Evolutionary conservation across 1,140 invertebrate genomes (phyloP), one percentile per base, ranked within the genome.

Genomic region (Brachionus manjavacas): DNA sequence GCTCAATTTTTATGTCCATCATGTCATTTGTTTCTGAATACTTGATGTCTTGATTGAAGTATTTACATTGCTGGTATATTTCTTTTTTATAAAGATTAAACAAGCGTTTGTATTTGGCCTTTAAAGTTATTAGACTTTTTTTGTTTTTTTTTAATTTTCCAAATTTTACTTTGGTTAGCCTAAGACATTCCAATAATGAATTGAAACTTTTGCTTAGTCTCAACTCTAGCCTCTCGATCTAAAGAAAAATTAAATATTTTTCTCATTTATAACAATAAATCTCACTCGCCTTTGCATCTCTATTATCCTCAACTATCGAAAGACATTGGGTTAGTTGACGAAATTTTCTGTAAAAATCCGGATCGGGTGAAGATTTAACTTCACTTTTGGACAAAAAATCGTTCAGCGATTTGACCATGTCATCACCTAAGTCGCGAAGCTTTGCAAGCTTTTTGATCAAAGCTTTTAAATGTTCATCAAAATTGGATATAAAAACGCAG

Each of bases 391-490:
- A 39, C n/a, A 39, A n/a, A 72, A 76, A 76, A 23, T 76, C 20
- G 20, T 46, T 49, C 41, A 76, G 46, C 14, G 72, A 46, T 76
- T 23, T 46, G 0, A 76, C 72, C 72, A 76, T 46, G n/a, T 76
- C 72, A 76, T 76, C 72, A 23, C 72, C 72, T 2, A 23, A 49
- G 72, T 76, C 72, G 16, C 72, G 41, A 25, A 76, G 25, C n/a
- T 76, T 76, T 9, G 16, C 43, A 3, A 49, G 3, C 46, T 35
- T 46, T 23, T 14, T 16, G 9, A 25, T 76, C 9, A 76, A 49
- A 2, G 9, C n/a, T 9, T 76, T 46, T 1, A 76, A 11, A 31
- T 49, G 11, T 9, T 76, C 8, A n/a, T 46, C 11, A 46, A 76
- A 76, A 46, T 20, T 8, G 7, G n/a, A 76, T 9, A 76, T 76